Percentiles rank a stretch among this genome's conserved stretches.
These are phyloP conservation scores for Perca schrenkii DNA, from an alignment of 2,113 vertebrate genomes.

Conservation along the genomic window DNA sequence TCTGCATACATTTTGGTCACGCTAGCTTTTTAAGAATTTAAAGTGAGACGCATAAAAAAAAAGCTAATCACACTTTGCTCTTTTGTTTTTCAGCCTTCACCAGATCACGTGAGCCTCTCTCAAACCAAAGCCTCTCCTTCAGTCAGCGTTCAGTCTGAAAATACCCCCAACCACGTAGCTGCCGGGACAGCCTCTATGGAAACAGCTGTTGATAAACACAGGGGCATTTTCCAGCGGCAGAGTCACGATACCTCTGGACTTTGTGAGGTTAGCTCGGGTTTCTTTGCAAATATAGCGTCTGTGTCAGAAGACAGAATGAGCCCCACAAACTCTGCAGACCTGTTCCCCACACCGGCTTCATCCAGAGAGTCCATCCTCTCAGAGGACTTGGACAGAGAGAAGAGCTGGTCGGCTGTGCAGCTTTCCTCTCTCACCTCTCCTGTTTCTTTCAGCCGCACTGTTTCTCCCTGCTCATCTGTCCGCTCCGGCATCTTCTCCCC, in stretches of 20 bases:
- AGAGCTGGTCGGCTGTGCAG: slow-evolving; percentile 60
- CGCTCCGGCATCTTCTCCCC: slow-evolving; percentile 83
- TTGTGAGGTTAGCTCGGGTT: slow-evolving; percentile 69
- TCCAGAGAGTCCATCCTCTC: slow-evolving; percentile 84
- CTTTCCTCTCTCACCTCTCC: slow-evolving; percentile 69
- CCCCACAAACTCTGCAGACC: slow-evolving; percentile 69
- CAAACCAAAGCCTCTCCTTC: slow-evolving; percentile 31
- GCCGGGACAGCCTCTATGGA: slow-evolving; percentile 62
- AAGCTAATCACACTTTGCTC: not conserved
- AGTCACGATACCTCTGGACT: slow-evolving; percentile 54
- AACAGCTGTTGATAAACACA: slow-evolving; percentile 73
- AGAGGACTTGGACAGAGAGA: slow-evolving; percentile 72
- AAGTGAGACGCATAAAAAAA: slow-evolving; percentile 1
- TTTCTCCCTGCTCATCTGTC: slow-evolving; percentile 79
- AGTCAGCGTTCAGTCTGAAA: slow-evolving; percentile 61
- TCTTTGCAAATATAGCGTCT: slow-evolving; percentile 63
- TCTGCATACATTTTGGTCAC: not conserved
- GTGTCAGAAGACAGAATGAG: slow-evolving; percentile 67
- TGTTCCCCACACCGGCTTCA: slow-evolving; percentile 76
- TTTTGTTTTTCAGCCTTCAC: slow-evolving; percentile 58
- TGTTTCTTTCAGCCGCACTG: slow-evolving; percentile 69
- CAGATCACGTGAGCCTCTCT: slow-evolving; percentile 45
- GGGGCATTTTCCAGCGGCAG: slow-evolving; percentile 55
- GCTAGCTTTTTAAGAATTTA: not conserved
- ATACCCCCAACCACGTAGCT: slow-evolving; percentile 43